Percentiles rank a stretch among this genome's conserved stretches.
Conservation (phyloP, 1,140 invertebrate genomes). For the Laodelphax striatellus region DNA sequence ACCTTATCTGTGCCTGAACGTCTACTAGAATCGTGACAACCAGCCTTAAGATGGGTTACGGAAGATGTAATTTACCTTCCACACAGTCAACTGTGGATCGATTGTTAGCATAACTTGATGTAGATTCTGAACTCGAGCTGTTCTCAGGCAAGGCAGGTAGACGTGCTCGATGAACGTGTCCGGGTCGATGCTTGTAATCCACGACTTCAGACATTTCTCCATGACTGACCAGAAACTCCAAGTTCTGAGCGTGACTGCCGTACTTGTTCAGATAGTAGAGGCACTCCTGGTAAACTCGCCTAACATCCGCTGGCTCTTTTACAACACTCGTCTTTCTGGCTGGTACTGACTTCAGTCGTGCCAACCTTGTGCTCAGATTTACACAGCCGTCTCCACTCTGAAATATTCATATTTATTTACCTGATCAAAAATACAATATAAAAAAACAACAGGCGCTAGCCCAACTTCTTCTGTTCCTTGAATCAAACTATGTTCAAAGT, state of each 20-base stretch:
- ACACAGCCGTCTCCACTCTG: not conserved
- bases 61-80: conserved; percentile 39
- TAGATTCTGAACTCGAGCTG: conserved; percentile 28
- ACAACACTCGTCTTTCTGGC: not conserved
- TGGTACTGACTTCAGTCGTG: conserved; percentile 3
- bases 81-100: conserved; percentile 46
- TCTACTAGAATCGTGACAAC: too few relatives aligned
- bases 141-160: conserved; percentile 50
- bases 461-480: too few relatives aligned
- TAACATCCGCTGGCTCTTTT: conserved; percentile 26
- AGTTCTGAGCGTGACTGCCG: conserved; percentile 50
- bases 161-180: conserved; percentile 58
- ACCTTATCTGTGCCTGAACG: too few relatives aligned
- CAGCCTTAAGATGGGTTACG: too few relatives aligned
- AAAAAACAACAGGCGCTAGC: too few relatives aligned
- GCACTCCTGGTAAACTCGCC: conserved; percentile 55
- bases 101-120: conserved; percentile 45
- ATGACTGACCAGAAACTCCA: conserved; percentile 56
- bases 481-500: too few relatives aligned
- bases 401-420: too few relatives aligned
- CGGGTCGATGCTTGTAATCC: conserved; percentile 44
- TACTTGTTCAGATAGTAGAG: conserved; percentile 59
- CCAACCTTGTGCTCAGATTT: conserved; percentile 7
- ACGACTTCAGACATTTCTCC: conserved; percentile 45
- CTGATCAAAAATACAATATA: too few relatives aligned